Conservation (phyloP, 2,888 invertebrate species). For the Diogma glabrata region DNA sequence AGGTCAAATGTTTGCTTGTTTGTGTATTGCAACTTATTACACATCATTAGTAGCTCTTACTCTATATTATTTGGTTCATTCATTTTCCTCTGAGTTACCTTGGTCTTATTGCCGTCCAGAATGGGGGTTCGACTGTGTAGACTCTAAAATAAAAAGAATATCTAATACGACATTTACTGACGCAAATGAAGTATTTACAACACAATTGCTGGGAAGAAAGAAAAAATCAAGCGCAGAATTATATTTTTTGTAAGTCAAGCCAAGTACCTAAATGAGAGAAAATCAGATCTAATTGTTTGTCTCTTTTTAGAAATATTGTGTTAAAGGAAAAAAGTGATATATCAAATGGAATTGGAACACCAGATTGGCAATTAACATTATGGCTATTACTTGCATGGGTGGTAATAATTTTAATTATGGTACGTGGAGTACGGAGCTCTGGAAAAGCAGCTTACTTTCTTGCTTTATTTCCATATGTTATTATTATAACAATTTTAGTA, state of each 20-base stretch:
- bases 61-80: constrained; percentile 58
- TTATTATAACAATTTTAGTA: constrained; percentile 61
- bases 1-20: constrained; percentile 49
- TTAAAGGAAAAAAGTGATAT: constrained; percentile 37
- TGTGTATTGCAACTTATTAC: constrained; percentile 62
- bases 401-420: constrained; percentile 53
- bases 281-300: too few relatives aligned
- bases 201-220: too few relatives aligned
- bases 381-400: constrained; percentile 57
- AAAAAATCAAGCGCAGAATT: constrained; percentile 39
- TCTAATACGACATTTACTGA: neutral
- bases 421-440: constrained; percentile 63
- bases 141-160: constrained; percentile 19
- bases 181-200: neutral
- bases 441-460: constrained; percentile 80
- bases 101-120: constrained; percentile 52
- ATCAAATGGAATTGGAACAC: constrained; percentile 38
- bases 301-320: too few relatives aligned
- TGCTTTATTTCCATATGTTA: constrained; percentile 74
- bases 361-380: constrained; percentile 56
- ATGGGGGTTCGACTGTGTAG: constrained; percentile 31
- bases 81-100: constrained; percentile 56
- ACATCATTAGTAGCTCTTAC: constrained; percentile 62
- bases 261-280: too few relatives aligned
- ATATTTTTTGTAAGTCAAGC: constrained; percentile 46